Conservation (phyloP, 2,797 vertebrate genomes). For the Liparis tanakae region DNA sequence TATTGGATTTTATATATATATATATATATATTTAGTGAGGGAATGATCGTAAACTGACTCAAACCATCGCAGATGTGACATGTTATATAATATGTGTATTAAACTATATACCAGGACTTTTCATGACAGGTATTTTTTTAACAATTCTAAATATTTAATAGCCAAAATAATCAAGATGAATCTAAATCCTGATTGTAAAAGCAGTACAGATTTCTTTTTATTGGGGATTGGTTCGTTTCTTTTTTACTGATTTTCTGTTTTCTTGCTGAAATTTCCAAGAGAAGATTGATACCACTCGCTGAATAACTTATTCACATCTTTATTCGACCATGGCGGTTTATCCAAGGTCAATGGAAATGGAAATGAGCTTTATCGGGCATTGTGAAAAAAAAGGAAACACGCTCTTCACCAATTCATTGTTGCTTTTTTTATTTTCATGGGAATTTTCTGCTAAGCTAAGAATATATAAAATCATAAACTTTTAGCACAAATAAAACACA, state of each 20-base stretch:
- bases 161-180: not conserved
- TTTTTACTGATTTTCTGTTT: not conserved
- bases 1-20: not conserved
- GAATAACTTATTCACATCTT: not conserved
- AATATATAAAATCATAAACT: not conserved
- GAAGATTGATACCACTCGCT: not conserved
- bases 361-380: fast-evolving
- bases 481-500: not conserved
- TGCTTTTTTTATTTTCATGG: not conserved
- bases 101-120: not conserved
- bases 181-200: not conserved
- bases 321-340: not conserved
- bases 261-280: not conserved
- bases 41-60: not conserved
- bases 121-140: not conserved
- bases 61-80: not conserved
- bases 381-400: not conserved
- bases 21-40: not conserved
- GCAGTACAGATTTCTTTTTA: not conserved
- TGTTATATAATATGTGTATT: not conserved
- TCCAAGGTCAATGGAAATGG: not conserved
- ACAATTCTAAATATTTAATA: not conserved
- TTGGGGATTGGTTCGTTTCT: not conserved
- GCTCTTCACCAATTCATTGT: not conserved
- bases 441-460: not conserved